phyloP scores from a whole-genome alignment of 2,888 invertebrate species.

The Platycnemis pennipes region DNA sequence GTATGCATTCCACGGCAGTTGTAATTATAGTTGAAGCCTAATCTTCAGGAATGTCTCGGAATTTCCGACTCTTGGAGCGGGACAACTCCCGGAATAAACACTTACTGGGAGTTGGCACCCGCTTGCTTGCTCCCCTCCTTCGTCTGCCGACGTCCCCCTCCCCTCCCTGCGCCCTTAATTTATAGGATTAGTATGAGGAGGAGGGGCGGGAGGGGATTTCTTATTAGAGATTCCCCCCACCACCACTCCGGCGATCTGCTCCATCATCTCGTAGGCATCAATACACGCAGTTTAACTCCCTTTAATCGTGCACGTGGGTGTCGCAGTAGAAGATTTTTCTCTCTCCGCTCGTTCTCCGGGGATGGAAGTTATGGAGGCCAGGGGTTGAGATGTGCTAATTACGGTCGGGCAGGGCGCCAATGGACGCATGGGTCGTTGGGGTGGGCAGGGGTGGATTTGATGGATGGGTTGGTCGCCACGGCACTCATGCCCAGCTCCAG shows the following conservation, averaged over 20 bases:
- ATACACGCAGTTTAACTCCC: constrained; percentile 36
- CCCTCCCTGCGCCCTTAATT: neutral
- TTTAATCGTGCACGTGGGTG: constrained; percentile 36
- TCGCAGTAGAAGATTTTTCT: constrained; percentile 21
- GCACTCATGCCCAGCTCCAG: neutral
- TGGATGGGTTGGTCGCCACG: constrained; percentile 2
- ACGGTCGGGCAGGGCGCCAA: constrained; percentile 28
- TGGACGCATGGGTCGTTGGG: neutral
- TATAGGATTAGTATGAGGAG: constrained; percentile 7
- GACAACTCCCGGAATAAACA: too few relatives aligned
- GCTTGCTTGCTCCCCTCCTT: neutral
- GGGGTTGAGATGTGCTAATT: constrained; percentile 39
- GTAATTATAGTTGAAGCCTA: too few relatives aligned
- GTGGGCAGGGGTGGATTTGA: neutral
- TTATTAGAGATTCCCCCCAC: constrained; percentile 16
- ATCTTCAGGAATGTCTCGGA: too few relatives aligned
- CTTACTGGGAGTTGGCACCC: too few relatives aligned
- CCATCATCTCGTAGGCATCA: constrained; percentile 32
- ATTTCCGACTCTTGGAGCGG: too few relatives aligned
- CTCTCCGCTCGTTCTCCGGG: neutral
- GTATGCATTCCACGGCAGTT: too few relatives aligned
- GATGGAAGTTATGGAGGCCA: constrained; percentile 36
- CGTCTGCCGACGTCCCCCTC: neutral
- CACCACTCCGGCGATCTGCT: constrained; percentile 8
- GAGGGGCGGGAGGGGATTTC: neutral